Percentiles rank a stretch among this genome's conserved stretches.
Evolutionary conservation across 2,113 vertebrate species (phyloP).

Genomic region (Scartelaos histophorus): DNA sequence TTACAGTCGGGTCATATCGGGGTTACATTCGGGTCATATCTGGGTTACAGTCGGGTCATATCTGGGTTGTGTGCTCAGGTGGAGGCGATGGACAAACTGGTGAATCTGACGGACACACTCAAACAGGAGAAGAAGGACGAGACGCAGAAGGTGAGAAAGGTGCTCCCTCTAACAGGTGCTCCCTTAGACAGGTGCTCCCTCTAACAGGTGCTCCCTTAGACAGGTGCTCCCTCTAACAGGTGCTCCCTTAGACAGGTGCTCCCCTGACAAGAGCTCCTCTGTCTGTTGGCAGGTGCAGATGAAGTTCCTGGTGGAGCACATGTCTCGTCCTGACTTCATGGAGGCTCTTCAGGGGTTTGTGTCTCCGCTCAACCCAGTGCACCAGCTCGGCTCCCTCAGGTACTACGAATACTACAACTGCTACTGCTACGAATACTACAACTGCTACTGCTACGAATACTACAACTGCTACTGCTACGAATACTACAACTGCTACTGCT

Average conservation of each 20-base stretch:
- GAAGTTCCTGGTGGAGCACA: constrained; percentile 98
- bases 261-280: no score
- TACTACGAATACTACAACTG: constrained; percentile 4
- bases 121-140: constrained; percentile 99
- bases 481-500: not conserved
- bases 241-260: no score
- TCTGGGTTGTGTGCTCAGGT: constrained; percentile 65
- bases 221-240: no score
- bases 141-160: constrained; percentile 88
- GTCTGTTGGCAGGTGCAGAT: constrained; percentile 87
- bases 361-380: constrained; percentile 95
- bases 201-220: no score
- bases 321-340: constrained; percentile 98
- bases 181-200: no score
- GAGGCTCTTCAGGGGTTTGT: constrained; percentile 95
- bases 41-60: no score
- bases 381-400: constrained; percentile 94
- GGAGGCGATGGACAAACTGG: constrained; percentile 98
- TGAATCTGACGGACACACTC: constrained; percentile 97
- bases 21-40: no score
- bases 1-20: no score
- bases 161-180: no score
- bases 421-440: not conserved
- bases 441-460: not conserved
- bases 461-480: not conserved